Base-by-base conservation (phyloP, 1,140 invertebrate genomes). In the Gryon sp. region DNA sequence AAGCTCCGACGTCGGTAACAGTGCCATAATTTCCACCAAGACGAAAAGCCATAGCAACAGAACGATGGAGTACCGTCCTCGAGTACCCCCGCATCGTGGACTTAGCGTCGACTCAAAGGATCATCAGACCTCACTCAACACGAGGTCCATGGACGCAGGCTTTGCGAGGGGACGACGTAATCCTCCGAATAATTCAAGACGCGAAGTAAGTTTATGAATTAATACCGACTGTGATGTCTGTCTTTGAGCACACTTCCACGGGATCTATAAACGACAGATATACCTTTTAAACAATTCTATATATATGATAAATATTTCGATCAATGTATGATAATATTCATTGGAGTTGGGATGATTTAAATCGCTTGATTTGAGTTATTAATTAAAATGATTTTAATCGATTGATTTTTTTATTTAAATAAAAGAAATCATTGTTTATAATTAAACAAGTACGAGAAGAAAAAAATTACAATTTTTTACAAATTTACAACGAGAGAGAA, bases 91-190 rank as follows among this genome's bases (percentile, higher is more conserved):
- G 16, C 94, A 95, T 88, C 91, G 92, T 16, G 90, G 80, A 8
- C 85, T 89, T 28, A 90, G 91, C 19, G 89, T 91, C 14, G 93
- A 93, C 80, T 79, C 82, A 4, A 87, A 87, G 28, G 86, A 87
- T 79, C 82, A 87, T 57, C 85, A 84, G 68, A 82, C 80, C 38
- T 94, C 93, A 52, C 90, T 95, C 20, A 95, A 94, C 83, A 95
- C 94, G 40, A 90, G 94, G 78, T 94, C 94, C 12, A 94, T 95
- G 92, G 76, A 95, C 81, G 93, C 93, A 2, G 92, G 92, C 46
- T 93, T 91, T 78, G 90, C 91, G 45, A 92, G 93, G 82, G 92
- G 92, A 74, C 89, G 91, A 70, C 88, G 91, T 65, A 91, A 92
- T 87, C 62, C 90, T 90, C 81, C 87, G 89, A 81, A 92, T 91